Evolutionary conservation across 1,140 invertebrate species (phyloP), one percentile per base, ranked within the genome.

Genomic region (Temnothorax nylanderi): DNA sequence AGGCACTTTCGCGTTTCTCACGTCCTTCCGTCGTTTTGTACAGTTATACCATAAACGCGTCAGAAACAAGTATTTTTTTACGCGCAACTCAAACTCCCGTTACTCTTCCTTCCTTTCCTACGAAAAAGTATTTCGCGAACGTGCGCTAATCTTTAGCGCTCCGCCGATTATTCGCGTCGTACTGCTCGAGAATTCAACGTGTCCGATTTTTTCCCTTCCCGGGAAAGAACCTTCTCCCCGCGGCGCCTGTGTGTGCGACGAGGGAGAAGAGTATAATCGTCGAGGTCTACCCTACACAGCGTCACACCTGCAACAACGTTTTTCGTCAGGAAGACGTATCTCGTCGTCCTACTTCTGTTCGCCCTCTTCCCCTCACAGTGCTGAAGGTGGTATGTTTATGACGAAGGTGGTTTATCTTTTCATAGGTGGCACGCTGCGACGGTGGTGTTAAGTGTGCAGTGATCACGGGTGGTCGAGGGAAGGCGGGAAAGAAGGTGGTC

Each of bases 401-500:
- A 95, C 93, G 91, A 87, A 87, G 90, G 92, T 94, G 94, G 89
- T 94, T 93, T 95, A 86, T 93, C 93, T 92, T 94, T 94, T 92
- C 93, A 89, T 94, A 95, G 94, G 94, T 94, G 93, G 92, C 92
- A 92, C 87, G 87, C 92, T 90, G 90, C 92, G 82, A 92, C 91
- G 89, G 92, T 94, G 94, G 93, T 94, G 93, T 92, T 94, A 90
- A 91, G 90, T 93, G 94, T 93, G 95, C 94, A 94, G 94, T 95
- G 95, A 92, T 91, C 90, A 88, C 92, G 93, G 92, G 94, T 93
- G 93, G 91, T 91, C 91, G 91, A 92, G 92, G 91, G 88, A 93
- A 93, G 92, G 89, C 93, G 93, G 92, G 91, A 94, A 93, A 94
- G 92, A 94, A 93, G 94, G 92, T 93, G 93, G 94, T 95, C 95